These are phyloP conservation scores for Papilio glaucus DNA, from an alignment of 1,140 invertebrate species.

Conservation along the genomic window DNA sequence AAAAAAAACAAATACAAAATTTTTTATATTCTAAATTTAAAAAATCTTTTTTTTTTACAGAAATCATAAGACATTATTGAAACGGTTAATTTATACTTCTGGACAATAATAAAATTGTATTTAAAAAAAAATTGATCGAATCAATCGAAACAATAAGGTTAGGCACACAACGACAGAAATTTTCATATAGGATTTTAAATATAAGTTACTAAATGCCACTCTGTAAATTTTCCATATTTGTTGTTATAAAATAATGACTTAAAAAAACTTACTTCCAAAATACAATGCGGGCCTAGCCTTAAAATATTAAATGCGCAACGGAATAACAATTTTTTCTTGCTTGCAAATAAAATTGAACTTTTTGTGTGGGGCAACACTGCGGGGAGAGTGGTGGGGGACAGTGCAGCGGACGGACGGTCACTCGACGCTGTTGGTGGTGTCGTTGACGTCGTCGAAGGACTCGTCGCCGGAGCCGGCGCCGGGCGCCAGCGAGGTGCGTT, in stretches of 20 bases:
- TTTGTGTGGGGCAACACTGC: not conserved
- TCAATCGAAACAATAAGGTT: not conserved
- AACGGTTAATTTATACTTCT: too few species aligned
- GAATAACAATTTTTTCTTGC: conserved; percentile 20
- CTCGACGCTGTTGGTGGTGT: conserved; percentile 80
- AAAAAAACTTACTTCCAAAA: not conserved
- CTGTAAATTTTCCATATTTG: not conserved
- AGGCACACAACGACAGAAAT: not conserved
- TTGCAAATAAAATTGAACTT: conserved; percentile 7
- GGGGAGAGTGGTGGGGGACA: not conserved
- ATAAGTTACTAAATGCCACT: not conserved
- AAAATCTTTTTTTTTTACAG: not conserved
- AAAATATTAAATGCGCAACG: conserved; percentile 35
- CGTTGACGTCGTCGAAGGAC: conserved; percentile 83
- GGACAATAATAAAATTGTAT: not conserved
- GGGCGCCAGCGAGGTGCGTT: conserved; percentile 88
- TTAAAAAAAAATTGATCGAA: not conserved
- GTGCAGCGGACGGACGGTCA: conserved; percentile 45
- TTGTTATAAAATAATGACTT: not conserved
- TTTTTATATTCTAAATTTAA: not conserved
- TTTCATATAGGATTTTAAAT: not conserved
- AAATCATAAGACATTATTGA: not conserved
- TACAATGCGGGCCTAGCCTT: not conserved
- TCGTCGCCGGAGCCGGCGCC: conserved; percentile 87
- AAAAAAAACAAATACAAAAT: not conserved